phyloP scores from a whole-genome alignment of 2,888 invertebrate genomes.

The Phlogophora meticulosa region DNA sequence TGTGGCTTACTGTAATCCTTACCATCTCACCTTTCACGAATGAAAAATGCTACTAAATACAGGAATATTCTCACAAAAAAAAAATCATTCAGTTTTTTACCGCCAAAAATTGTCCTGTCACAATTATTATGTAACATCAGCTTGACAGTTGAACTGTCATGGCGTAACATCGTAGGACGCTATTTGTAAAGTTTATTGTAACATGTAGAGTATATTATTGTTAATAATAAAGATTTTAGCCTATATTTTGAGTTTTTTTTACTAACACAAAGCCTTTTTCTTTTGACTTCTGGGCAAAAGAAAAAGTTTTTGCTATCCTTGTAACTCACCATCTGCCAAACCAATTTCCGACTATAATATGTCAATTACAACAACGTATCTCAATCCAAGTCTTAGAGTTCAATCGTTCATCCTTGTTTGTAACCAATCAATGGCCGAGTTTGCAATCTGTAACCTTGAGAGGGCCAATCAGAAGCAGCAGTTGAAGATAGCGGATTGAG shows the following conservation, averaged over 20 bases:
- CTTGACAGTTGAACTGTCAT: conserved; percentile 68
- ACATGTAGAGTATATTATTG: conserved; percentile 90
- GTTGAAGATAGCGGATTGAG: too few species aligned
- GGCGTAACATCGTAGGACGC: conserved; percentile 65
- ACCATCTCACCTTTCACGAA: too few species aligned
- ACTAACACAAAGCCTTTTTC: background rate
- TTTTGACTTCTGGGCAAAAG: background rate
- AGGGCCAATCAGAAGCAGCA: too few species aligned
- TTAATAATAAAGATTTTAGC: conserved; percentile 91
- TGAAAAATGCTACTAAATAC: conserved; percentile 10
- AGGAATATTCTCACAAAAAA: background rate
- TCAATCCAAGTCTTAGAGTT: too few species aligned
- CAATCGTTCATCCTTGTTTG: too few species aligned
- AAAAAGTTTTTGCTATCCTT: too few species aligned
- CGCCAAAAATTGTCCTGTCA: conserved; percentile 46
- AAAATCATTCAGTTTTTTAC: conserved; percentile 24
- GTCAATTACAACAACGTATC: too few species aligned
- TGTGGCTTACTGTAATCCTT: too few species aligned
- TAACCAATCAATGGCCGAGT: too few species aligned
- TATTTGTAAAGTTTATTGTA: conserved; percentile 87
- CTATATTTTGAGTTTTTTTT: conserved; percentile 79
- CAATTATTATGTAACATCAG: conserved; percentile 23
- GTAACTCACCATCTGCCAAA: too few species aligned
- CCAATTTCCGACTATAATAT: too few species aligned
- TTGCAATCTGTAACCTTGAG: too few species aligned